phyloP scores from a whole-genome alignment of 2,888 invertebrate genomes.

The Seira sanloemensis region DNA sequence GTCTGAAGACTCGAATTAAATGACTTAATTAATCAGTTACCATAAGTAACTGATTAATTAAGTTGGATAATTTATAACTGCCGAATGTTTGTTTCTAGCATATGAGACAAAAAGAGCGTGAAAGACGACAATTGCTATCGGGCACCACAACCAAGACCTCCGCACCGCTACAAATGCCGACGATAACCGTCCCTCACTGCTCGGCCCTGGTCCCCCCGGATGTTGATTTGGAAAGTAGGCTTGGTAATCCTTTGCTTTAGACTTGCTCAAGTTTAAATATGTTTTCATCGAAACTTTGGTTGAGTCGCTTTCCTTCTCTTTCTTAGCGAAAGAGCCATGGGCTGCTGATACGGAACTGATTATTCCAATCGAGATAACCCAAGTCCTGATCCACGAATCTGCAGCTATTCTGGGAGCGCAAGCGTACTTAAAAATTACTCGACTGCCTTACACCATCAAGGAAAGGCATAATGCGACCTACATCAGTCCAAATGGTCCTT shows the following conservation, averaged over 20 bases:
- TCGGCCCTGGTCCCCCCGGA: conserved; percentile 57
- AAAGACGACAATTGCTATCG: no score
- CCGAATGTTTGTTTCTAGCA: no score
- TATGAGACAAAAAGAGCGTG: no score
- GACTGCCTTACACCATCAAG: conserved; percentile 60
- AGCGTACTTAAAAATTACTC: conserved; percentile 91
- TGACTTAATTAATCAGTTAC: no score
- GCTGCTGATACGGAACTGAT: conserved; percentile 90
- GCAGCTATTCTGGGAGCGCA: conserved; percentile 95
- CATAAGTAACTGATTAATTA: no score
- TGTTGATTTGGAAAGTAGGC: conserved; percentile 64
- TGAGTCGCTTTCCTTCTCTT: no score
- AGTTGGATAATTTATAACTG: no score
- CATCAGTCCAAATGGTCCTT: conserved; percentile 94
- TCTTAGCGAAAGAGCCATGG: conserved; percentile 90
- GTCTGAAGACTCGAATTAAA: no score
- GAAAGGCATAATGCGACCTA: conserved; percentile 87
- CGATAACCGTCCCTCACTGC: not conserved
- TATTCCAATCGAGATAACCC: conserved; percentile 94
- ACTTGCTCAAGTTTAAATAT: no score
- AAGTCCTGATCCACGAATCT: conserved; percentile 94
- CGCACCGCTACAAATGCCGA: not conserved
- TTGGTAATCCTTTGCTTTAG: no score
- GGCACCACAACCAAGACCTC: no score
- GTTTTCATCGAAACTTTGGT: no score